Evolutionary conservation across 1,140 invertebrate genomes (phyloP), one percentile per base, ranked within the genome.

Genomic region (Coenobita brevimanus): DNA sequence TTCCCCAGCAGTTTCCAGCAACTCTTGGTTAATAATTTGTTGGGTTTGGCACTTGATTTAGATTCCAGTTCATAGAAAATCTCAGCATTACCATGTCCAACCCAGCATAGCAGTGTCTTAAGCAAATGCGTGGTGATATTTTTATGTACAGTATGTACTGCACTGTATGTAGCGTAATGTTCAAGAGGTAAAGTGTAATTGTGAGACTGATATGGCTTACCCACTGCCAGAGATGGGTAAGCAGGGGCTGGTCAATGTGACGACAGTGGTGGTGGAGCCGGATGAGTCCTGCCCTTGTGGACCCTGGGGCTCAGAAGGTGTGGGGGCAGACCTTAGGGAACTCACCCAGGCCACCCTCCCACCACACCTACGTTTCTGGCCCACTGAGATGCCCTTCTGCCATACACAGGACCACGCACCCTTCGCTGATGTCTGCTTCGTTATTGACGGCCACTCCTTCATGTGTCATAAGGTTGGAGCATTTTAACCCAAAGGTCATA

Each of bases 401-500:
- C 91, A 92, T 33, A 91, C 92, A 33, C 82, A 89, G 50, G 91
- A 90, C 15, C 91, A 91, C 13, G 82, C 89, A 6, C 62, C 84
- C 3, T 93, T 92, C 89, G 90, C 92, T 85, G 94, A 94, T 91
- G 88, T 94, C 8, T 92, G 92, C 73, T 93, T 94, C 78, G 62
- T 90, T n/a, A 92, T 94, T 10, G 92, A 93, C 30, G 92, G 91
- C 10, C 91, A 92, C 79, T 90, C 90, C 2, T 94, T 94, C 85
- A 91, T 92, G 50, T 94, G 93, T 91, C 94, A 94, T 87, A 94
- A 94, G 92, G 93, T 93, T 81, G 88, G 60, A n/a, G n/a, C n/a
- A n/a, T n/a, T n/a, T n/a, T n/a, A n/a, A n/a, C n/a, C n/a, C n/a
- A n/a, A n/a, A n/a, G n/a, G n/a, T n/a, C n/a, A n/a, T n/a, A n/a